Evolutionary conservation across 2,797 vertebrate genomes (phyloP).

Genomic region (Centroberyx gerrardi): DNA sequence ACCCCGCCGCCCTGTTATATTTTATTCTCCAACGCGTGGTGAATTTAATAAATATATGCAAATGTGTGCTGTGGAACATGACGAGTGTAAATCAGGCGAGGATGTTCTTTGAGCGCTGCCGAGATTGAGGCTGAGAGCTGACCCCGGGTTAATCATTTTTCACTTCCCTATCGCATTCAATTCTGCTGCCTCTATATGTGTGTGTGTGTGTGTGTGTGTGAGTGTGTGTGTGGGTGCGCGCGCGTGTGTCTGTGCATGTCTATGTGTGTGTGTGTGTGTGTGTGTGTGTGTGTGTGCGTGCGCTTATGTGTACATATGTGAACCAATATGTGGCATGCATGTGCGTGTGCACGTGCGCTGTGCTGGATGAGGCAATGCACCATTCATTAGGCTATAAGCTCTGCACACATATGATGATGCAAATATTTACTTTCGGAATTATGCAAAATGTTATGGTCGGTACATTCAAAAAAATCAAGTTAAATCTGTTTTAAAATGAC

Average conservation of each 20-base stretch:
- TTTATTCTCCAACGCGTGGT: conserved; percentile 87
- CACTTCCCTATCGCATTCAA: conserved; percentile 91
- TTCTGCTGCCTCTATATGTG: conserved; percentile 78
- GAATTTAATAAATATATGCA: conserved; percentile 93
- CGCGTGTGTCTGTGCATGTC: conserved; percentile 30
- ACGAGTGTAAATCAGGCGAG: conserved; percentile 89
- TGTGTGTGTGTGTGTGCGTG: conserved; percentile 39
- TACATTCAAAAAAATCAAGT: neutral
- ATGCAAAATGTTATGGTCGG: conserved; percentile 51
- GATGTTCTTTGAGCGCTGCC: conserved; percentile 88
- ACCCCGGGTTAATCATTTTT: conserved; percentile 91
- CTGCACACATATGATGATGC: conserved; percentile 64
- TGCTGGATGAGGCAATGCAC: conserved; percentile 48
- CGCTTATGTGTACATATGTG: conserved; percentile 19
- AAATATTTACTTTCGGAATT: conserved; percentile 69
- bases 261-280: conserved; percentile 43
- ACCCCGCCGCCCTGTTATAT: conserved; percentile 79
- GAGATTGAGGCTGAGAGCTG: conserved; percentile 91
- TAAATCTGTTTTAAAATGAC: too few relatives aligned
- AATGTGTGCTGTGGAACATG: conserved; percentile 91
- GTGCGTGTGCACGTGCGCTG: conserved; percentile 26
- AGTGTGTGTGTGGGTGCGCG: conserved; percentile 23
- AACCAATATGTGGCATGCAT: neutral
- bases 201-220: conserved; percentile 42
- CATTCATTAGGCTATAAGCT: conserved; percentile 70